Conservation (phyloP, 2,797 vertebrate species). For the Acanthornis magna region DNA sequence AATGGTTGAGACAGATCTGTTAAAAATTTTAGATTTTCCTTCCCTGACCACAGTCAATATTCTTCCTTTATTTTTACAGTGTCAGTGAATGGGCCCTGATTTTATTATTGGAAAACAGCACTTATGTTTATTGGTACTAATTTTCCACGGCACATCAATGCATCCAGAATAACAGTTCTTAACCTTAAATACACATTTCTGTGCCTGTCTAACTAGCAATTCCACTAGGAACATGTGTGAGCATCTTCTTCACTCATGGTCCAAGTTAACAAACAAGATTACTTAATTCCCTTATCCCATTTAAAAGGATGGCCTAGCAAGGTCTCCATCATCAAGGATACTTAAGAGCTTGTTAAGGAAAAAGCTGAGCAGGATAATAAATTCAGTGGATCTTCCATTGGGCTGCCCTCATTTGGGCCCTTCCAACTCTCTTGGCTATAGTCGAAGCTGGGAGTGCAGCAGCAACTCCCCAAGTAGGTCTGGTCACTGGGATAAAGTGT, state of each 20-base stretch:
- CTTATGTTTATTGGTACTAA: background rate
- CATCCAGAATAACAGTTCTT: background rate
- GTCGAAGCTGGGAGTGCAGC: accelerated
- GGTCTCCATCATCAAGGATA: background rate
- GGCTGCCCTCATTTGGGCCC: background rate
- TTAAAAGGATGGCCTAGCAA: background rate
- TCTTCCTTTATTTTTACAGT: background rate
- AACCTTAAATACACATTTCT: background rate
- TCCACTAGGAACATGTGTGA: background rate
- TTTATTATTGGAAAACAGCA: background rate
- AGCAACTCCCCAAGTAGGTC: background rate
- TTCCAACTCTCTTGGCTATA: background rate
- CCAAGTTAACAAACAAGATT: background rate
- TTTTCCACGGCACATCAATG: background rate
- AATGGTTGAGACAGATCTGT: background rate
- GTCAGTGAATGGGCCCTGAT: background rate
- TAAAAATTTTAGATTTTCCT: background rate
- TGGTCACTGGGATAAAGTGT: background rate
- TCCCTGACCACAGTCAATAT: background rate
- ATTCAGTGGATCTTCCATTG: background rate
- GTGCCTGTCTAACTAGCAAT: background rate
- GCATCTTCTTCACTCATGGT: background rate
- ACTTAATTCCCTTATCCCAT: background rate
- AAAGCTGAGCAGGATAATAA: background rate
- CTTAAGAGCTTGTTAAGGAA: background rate